phyloP scores from a whole-genome alignment of 2,113 vertebrate species.

The Gambusia holbrooki region DNA sequence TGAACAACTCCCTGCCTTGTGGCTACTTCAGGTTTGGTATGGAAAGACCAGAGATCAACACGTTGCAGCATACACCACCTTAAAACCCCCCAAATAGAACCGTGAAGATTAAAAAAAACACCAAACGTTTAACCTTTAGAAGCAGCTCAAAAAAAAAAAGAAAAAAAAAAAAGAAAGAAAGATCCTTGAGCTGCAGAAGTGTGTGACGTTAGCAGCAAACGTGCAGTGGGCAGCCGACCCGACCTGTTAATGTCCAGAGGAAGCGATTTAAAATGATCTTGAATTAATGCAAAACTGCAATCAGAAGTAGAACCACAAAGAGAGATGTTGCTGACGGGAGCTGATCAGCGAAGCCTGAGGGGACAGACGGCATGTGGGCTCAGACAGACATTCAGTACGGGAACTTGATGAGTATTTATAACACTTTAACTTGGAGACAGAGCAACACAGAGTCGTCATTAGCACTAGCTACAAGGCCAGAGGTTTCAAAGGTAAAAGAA shows the following conservation, averaged over 20 bases:
- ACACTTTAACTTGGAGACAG: not conserved
- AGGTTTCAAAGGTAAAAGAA: not conserved
- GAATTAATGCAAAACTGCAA: slow-evolving; percentile 4
- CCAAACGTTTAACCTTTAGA: not conserved
- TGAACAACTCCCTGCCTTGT: slow-evolving; percentile 61
- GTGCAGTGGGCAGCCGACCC: slow-evolving; percentile 2
- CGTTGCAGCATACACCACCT: slow-evolving; percentile 5
- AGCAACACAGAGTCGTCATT: not conserved
- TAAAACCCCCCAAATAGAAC: slow-evolving; percentile 9
- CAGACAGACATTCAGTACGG: not conserved
- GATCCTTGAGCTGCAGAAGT: slow-evolving; percentile 3
- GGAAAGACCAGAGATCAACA: slow-evolving; percentile 32
- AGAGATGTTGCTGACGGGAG: slow-evolving; percentile 48
- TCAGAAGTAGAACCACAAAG: slow-evolving; percentile 61
- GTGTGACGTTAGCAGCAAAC: not conserved
- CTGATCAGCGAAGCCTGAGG: not conserved
- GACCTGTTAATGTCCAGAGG: not conserved
- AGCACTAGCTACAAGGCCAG: not conserved
- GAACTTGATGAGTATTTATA: not conserved
- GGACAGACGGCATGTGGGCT: slow-evolving; percentile 2
- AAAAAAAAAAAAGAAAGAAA: not conserved
- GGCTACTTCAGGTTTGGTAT: slow-evolving; percentile 56
- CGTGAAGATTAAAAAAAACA: not conserved
- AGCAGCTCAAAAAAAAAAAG: too few species aligned
- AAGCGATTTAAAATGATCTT: not conserved